Percentiles rank a stretch among this genome's conserved stretches.
Conservation (phyloP, 2,113 vertebrate genomes). For the Corythornis madagascariensis region DNA sequence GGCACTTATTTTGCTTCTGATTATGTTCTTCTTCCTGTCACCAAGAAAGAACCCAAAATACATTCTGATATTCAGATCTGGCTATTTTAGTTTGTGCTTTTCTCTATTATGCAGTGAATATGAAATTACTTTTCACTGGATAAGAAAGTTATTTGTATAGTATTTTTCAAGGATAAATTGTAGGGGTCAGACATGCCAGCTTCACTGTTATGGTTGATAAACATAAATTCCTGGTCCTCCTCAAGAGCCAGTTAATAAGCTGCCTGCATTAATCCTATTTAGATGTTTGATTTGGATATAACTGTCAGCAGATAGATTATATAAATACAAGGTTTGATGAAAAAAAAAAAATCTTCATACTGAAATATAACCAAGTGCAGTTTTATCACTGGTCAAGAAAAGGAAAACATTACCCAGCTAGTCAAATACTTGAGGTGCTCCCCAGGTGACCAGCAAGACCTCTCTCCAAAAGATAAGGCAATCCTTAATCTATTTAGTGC, state of each 20-base stretch:
- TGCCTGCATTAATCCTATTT: conserved; percentile 46
- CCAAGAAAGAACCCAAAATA: conserved; percentile 9
- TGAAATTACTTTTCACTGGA: neutral
- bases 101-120: conserved; percentile 37
- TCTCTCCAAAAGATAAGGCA: neutral
- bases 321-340: conserved; percentile 9
- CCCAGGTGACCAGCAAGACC: neutral
- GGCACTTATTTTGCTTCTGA: neutral
- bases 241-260: conserved; percentile 40
- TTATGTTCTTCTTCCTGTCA: neutral
- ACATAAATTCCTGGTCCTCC: conserved; percentile 26
- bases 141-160: conserved; percentile 15
- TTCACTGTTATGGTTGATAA: conserved; percentile 15
- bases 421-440: neutral
- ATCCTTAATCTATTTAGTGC: neutral
- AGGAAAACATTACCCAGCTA: neutral
- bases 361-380: neutral
- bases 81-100: conserved; percentile 25
- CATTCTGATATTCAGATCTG: conserved; percentile 24
- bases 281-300: conserved; percentile 47
- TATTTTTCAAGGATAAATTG: conserved; percentile 13
- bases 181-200: neutral
- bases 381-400: neutral
- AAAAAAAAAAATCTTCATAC: neutral
- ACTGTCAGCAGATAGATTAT: conserved; percentile 14